phyloP scores from a whole-genome alignment of 2,797 vertebrate species.

The Notolabrus celidotus region DNA sequence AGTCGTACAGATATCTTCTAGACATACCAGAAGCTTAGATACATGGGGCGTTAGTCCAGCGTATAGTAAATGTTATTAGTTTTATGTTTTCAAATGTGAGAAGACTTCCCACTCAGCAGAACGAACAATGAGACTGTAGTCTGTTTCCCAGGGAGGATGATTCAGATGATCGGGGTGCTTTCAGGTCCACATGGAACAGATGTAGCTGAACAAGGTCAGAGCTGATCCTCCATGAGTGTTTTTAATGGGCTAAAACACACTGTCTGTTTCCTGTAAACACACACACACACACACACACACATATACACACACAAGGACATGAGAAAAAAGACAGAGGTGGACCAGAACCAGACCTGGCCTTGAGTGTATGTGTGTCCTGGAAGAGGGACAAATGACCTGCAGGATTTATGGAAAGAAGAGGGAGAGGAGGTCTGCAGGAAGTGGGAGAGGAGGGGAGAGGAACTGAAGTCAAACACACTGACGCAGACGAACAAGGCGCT shows the following conservation, averaged over 20 bases:
- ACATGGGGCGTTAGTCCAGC: too few species aligned
- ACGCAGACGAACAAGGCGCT: conserved; percentile 10
- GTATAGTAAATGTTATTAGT: too few species aligned
- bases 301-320: conserved; percentile 37
- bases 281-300: conserved; percentile 45
- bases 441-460: conserved; percentile 29
- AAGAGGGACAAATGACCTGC: conserved; percentile 63
- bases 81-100: background rate
- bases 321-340: conserved; percentile 18
- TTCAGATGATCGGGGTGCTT: conserved; percentile 15
- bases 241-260: conserved; percentile 58
- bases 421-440: conserved; percentile 54
- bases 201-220: conserved; percentile 44
- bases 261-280: conserved; percentile 68
- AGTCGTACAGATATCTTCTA: too few species aligned
- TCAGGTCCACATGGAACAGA: conserved; percentile 17
- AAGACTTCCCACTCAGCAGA: conserved; percentile 15
- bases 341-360: conserved; percentile 66
- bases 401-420: conserved; percentile 57
- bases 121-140: conserved; percentile 5
- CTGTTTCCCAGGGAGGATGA: conserved; percentile 22
- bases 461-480: conserved; percentile 12
- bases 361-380: conserved; percentile 71
- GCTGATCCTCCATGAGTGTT: conserved; percentile 27
- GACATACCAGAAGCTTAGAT: too few species aligned